These are phyloP conservation scores for Radopholus similis DNA, from an alignment of 1,140 invertebrate genomes.

Conservation along the genomic window DNA sequence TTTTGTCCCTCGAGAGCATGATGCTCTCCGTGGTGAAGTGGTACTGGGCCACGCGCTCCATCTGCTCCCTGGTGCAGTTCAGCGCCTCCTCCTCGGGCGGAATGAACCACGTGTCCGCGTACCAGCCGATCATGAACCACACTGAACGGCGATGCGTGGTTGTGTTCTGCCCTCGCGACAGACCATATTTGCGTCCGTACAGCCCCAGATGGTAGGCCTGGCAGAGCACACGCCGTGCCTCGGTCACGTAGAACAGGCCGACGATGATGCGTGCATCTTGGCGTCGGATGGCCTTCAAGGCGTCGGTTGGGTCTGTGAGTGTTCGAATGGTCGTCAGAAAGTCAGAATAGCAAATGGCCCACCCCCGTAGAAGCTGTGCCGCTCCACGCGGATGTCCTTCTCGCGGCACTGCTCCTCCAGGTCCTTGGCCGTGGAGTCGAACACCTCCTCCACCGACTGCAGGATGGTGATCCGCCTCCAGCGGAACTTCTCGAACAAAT, in stretches of 20 bases:
- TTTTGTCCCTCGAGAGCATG: slow-evolving; percentile 70
- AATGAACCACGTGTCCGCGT: slow-evolving; percentile 98
- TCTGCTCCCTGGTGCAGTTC: slow-evolving; percentile 78
- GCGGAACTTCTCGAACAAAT: slow-evolving; percentile 89
- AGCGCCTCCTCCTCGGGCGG: slow-evolving; percentile 77
- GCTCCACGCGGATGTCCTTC: slow-evolving; percentile 82
- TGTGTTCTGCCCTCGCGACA: neutral
- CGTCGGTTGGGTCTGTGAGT: slow-evolving; percentile 60
- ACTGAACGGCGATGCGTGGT: slow-evolving; percentile 60
- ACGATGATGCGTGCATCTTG: slow-evolving; percentile 95
- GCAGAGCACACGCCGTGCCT: slow-evolving; percentile 87
- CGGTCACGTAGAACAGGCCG: slow-evolving; percentile 94
- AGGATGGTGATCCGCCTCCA: slow-evolving; percentile 95
- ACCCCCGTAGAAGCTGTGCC: slow-evolving; percentile 93
- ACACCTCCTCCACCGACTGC: slow-evolving; percentile 97
- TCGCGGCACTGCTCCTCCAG: slow-evolving; percentile 88
- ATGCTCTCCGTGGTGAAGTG: slow-evolving; percentile 96
- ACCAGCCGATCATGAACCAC: slow-evolving; percentile 99
- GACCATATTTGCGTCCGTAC: slow-evolving; percentile 84
- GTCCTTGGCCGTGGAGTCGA: slow-evolving; percentile 98
- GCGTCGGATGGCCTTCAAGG: slow-evolving; percentile 81
- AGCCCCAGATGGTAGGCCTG: slow-evolving; percentile 74
- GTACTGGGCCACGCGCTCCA: slow-evolving; percentile 79
- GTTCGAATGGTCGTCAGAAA: neutral
- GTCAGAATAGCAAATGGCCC: neutral